Evolutionary conservation across 2,113 vertebrate genomes (phyloP).

Genomic region (Calonectris borealis): DNA sequence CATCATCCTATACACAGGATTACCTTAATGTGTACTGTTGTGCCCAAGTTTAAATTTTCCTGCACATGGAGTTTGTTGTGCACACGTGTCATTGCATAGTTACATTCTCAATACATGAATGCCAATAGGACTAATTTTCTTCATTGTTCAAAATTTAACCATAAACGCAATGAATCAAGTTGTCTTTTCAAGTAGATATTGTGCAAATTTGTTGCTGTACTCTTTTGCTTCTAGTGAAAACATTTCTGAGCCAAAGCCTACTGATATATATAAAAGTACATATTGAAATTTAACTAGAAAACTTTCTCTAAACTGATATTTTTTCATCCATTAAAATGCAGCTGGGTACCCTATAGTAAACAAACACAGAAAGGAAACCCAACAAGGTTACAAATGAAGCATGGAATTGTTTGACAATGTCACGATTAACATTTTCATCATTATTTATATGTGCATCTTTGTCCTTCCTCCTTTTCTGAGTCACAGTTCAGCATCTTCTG

Average conservation of each 20-base stretch:
- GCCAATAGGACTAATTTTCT: not conserved
- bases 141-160: not conserved
- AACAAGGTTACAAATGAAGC: not conserved
- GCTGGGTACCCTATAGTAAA: not conserved
- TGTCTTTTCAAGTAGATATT: not conserved
- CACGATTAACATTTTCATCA: not conserved
- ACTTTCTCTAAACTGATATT: not conserved
- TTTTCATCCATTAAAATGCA: not conserved
- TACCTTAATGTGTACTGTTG: not conserved
- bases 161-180: not conserved
- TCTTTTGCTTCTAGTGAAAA: not conserved
- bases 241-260: not conserved
- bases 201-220: not conserved
- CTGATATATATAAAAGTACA: not conserved
- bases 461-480: not conserved
- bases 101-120: not conserved
- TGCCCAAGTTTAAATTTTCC: not conserved
- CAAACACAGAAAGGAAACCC: not conserved
- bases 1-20: not conserved
- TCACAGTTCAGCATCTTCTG: not conserved
- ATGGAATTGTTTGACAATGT: not conserved
- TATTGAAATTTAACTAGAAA: not conserved
- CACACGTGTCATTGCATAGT: fast-evolving
- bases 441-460: not conserved
- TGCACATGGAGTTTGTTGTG: not conserved